Percentiles rank a stretch among this genome's conserved stretches.
Evolutionary conservation across 2,888 invertebrate genomes (phyloP).

Genomic region (Dynastes hyllus): DNA sequence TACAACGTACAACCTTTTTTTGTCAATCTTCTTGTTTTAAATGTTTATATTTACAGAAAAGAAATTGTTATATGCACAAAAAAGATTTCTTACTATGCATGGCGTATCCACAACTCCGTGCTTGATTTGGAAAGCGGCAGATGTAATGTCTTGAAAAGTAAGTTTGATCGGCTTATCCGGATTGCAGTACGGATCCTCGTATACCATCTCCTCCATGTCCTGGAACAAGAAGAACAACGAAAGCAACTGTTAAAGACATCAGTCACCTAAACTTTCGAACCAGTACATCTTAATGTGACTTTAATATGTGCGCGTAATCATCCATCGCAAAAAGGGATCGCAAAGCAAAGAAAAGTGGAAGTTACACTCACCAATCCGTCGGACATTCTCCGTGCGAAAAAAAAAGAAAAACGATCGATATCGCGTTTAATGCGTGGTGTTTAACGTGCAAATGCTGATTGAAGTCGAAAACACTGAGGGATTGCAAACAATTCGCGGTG

Average conservation of each 20-base stretch:
- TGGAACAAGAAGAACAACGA: slow-evolving; percentile 42
- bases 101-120: slow-evolving; percentile 89
- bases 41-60: too few relatives aligned
- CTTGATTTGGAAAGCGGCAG: slow-evolving; percentile 91
- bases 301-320: too few relatives aligned
- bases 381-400: slow-evolving; percentile 7
- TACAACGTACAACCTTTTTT: too few relatives aligned
- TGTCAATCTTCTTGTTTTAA: too few relatives aligned
- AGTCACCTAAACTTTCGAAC: too few relatives aligned
- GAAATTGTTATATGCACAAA: not conserved
- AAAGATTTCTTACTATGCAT: slow-evolving; percentile 80
- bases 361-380: slow-evolving; percentile 26
- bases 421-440: not conserved
- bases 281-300: too few relatives aligned
- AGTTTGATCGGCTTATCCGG: slow-evolving; percentile 81
- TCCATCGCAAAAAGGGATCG: not conserved
- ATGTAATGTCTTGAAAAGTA: slow-evolving; percentile 89
- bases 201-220: slow-evolving; percentile 56
- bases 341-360: slow-evolving; percentile 12
- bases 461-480: not conserved
- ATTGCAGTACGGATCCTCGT: slow-evolving; percentile 74
- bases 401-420: not conserved
- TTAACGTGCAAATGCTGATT: not conserved
- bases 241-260: not conserved
- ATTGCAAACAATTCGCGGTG: not conserved